phyloP scores from a whole-genome alignment of 2,113 vertebrate species.

The Microtus ochrogaster region DNA sequence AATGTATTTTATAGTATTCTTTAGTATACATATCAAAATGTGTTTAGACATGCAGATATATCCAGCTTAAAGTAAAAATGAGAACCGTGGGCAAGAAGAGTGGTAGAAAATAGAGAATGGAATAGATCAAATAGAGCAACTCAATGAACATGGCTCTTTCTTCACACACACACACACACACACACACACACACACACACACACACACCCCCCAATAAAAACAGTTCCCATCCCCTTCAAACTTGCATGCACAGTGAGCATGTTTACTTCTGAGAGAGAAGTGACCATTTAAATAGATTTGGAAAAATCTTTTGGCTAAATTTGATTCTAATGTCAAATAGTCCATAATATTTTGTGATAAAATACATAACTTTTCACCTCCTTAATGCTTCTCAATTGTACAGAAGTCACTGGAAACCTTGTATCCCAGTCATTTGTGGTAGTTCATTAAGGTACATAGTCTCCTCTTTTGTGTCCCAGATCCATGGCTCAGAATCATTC shows the following conservation, averaged over 20 bases:
- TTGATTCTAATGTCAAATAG: conserved; percentile 2
- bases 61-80: not conserved
- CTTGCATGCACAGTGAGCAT: not conserved
- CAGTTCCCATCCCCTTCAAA: not conserved
- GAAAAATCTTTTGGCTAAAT: not conserved
- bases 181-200: no score
- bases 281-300: not conserved
- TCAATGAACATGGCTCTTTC: not conserved
- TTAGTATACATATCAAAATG: not conserved
- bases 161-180: not conserved
- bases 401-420: not conserved
- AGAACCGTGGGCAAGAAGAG: not conserved
- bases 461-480: not conserved
- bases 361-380: not conserved
- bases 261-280: conserved; percentile 43
- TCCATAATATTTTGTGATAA: not conserved
- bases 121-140: not conserved
- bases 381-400: not conserved
- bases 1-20: not conserved
- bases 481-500: not conserved
- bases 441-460: not conserved
- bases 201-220: not conserved
- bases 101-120: not conserved
- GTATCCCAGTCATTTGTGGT: not conserved
- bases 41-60: conserved; percentile 3